Percentiles rank a stretch among this genome's conserved stretches.
These are phyloP conservation scores for Channa striata DNA, from an alignment of 2,797 vertebrate species.

Conservation along the genomic window DNA sequence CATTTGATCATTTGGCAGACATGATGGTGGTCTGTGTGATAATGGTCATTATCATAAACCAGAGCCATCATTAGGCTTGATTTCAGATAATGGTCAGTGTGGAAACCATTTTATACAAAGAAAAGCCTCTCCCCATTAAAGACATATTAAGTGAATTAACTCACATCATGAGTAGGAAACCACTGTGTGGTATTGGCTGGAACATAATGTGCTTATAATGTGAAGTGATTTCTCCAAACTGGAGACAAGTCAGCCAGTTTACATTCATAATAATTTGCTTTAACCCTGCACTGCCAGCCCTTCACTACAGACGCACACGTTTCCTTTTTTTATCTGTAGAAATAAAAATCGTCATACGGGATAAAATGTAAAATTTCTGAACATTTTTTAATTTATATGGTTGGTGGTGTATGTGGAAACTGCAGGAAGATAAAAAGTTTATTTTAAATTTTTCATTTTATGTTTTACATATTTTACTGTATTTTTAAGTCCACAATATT, in stretches of 20 bases:
- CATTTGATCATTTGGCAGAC: constrained; percentile 84
- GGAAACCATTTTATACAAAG: constrained; percentile 82
- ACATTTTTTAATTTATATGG: background rate
- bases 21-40: constrained; percentile 80
- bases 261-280: constrained; percentile 73
- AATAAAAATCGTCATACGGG: background rate
- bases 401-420: too few species aligned
- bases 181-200: constrained; percentile 77
- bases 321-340: background rate
- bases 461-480: background rate
- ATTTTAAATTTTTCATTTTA: background rate
- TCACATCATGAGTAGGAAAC: constrained; percentile 78
- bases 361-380: too few species aligned
- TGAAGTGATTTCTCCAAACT: constrained; percentile 81
- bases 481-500: background rate
- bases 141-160: constrained; percentile 86
- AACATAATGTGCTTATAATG: constrained; percentile 83
- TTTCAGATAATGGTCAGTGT: constrained; percentile 85
- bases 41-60: constrained; percentile 84
- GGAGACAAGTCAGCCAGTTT: constrained; percentile 72
- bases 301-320: background rate
- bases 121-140: constrained; percentile 83
- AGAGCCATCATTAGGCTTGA: constrained; percentile 83
- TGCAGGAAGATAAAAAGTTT: background rate
- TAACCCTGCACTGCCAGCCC: constrained; percentile 30